These are phyloP conservation scores for Metridium senile DNA, from an alignment of 92 coral and sea anemone species.

Conservation along the genomic window DNA sequence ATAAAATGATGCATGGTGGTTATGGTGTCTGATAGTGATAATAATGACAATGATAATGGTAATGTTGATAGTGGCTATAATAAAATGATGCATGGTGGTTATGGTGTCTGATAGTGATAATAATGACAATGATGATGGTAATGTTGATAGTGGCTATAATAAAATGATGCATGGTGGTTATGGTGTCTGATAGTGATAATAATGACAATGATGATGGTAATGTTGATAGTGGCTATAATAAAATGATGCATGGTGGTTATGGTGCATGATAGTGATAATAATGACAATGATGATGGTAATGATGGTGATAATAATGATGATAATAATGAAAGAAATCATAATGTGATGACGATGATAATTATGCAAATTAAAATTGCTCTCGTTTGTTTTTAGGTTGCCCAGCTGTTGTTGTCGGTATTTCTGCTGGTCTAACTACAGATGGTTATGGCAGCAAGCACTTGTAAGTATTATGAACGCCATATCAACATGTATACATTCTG, in stretches of 20 bases:
- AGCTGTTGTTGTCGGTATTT: conserved; percentile 90
- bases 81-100: no score
- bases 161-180: background rate
- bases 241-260: no score
- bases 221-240: background rate
- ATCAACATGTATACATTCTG: background rate
- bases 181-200: background rate
- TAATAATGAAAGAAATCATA: no score
- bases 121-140: background rate
- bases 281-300: background rate
- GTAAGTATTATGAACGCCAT: conserved; percentile 71
- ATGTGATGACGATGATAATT: background rate
- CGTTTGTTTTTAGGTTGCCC: conserved; percentile 69
- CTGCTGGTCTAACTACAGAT: conserved; percentile 89
- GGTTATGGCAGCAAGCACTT: conserved; percentile 93
- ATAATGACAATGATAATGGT: background rate
- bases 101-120: background rate
- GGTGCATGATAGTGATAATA: background rate
- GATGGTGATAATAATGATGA: background rate
- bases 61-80: background rate
- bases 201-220: background rate
- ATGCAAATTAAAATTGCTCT: background rate
- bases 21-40: background rate
- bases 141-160: no score
- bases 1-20: no score